Conservation (phyloP, 2,888 invertebrate genomes). For the Chironomus riparius region DNA sequence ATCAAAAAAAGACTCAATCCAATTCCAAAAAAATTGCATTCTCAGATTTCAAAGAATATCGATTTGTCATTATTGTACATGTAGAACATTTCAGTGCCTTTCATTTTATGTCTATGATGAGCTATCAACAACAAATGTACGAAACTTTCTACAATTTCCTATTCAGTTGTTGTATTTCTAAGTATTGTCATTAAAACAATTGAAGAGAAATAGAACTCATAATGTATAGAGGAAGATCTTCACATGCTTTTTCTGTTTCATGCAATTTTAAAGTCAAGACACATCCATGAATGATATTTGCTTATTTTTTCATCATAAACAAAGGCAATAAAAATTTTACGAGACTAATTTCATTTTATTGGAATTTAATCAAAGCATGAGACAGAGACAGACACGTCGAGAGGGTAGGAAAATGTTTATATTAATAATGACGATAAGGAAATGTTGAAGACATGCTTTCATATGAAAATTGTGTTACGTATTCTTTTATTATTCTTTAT, state of each 20-base stretch:
- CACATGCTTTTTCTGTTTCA: background rate
- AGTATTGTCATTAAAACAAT: too few relatives aligned
- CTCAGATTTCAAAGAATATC: too few relatives aligned
- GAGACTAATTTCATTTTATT: background rate
- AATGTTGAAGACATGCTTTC: background rate
- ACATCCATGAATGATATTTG: background rate
- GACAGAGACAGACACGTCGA: too few relatives aligned
- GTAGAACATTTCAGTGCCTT: too few relatives aligned
- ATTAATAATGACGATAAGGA: background rate
- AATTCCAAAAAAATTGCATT: too few relatives aligned
- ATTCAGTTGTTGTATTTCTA: too few relatives aligned
- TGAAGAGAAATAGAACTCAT: background rate
- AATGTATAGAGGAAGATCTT: background rate
- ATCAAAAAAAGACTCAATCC: too few relatives aligned
- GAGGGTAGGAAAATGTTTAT: background rate
- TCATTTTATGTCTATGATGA: too few relatives aligned
- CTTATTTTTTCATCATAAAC: background rate
- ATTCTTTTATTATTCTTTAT: too few relatives aligned
- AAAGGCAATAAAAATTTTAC: background rate
- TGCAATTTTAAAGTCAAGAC: background rate
- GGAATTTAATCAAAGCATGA: background rate
- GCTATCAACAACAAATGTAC: too few relatives aligned
- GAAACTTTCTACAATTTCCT: too few relatives aligned
- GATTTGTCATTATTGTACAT: too few relatives aligned
- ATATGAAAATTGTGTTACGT: background rate